phyloP scores from a whole-genome alignment of 2,888 invertebrate genomes.

The Erebia aethiops region DNA sequence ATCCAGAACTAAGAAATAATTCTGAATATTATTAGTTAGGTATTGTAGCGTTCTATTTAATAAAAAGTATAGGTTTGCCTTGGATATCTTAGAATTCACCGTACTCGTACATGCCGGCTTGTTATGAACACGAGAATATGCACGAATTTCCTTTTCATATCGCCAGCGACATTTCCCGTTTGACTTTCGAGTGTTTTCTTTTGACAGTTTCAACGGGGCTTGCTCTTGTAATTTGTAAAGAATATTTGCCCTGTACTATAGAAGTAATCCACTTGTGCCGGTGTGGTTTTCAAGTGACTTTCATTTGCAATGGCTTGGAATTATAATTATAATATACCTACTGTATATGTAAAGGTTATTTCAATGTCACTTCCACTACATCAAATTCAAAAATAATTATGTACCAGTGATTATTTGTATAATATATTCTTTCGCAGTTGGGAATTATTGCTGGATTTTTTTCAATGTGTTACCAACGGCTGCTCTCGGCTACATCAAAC shows the following conservation, averaged over 20 bases:
- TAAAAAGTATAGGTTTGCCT: background rate
- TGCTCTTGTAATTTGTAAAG: slow-evolving; percentile 23
- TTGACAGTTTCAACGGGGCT: slow-evolving; percentile 21
- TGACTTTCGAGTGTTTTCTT: slow-evolving; percentile 6
- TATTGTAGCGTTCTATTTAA: background rate
- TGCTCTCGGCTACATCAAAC: too few species aligned
- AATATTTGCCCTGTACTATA: slow-evolving; percentile 14
- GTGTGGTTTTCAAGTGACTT: background rate
- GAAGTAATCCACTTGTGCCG: slow-evolving; percentile 11
- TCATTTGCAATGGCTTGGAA: slow-evolving; percentile 13
- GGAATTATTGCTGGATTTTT: too few species aligned
- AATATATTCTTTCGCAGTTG: too few species aligned
- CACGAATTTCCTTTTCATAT: slow-evolving; percentile 29
- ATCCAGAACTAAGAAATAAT: too few species aligned
- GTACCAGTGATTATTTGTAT: too few species aligned
- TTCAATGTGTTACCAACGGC: too few species aligned
- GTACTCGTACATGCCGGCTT: background rate
- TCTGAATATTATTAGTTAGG: too few species aligned
- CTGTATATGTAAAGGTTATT: too few species aligned
- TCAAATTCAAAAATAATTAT: too few species aligned
- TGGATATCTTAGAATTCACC: background rate
- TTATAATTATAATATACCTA: background rate
- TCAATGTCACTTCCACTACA: too few species aligned
- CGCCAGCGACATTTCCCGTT: slow-evolving; percentile 21
- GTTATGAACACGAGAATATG: slow-evolving; percentile 1